Evolutionary conservation across 2,888 invertebrate genomes (phyloP).

Genomic region (Melieria omissa): DNA sequence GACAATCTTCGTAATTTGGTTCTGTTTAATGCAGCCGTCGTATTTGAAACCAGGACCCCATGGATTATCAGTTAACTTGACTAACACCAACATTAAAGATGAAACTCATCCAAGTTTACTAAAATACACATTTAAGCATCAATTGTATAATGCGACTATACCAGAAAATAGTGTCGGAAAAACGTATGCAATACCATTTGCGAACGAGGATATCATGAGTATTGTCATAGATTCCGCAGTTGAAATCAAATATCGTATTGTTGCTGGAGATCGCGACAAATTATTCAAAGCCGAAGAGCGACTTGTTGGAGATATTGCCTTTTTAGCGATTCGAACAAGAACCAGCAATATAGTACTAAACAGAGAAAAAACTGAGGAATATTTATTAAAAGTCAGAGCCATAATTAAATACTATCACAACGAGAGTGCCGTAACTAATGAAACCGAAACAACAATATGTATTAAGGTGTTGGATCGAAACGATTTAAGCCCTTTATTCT

Average conservation of each 20-base stretch:
- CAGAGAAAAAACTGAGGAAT: slow-evolving; percentile 88
- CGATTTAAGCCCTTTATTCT: slow-evolving; percentile 94
- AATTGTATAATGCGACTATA: slow-evolving; percentile 87
- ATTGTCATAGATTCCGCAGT: slow-evolving; percentile 71
- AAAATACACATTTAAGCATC: slow-evolving; percentile 76
- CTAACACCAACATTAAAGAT: slow-evolving; percentile 15
- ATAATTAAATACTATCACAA: slow-evolving; percentile 65
- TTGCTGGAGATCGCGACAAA: slow-evolving; percentile 86
- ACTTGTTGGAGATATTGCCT: slow-evolving; percentile 93
- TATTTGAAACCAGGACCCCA: slow-evolving; percentile 32
- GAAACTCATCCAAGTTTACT: too few relatives aligned
- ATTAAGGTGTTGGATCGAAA: slow-evolving; percentile 85
- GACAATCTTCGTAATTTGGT: slow-evolving; percentile 46
- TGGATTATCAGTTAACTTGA: slow-evolving; percentile 23
- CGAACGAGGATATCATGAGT: slow-evolving; percentile 83
- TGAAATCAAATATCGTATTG: slow-evolving; percentile 86
- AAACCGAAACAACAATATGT: slow-evolving; percentile 78
- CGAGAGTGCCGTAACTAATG: slow-evolving; percentile 62
- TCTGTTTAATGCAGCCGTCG: slow-evolving; percentile 46
- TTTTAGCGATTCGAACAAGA: slow-evolving; percentile 87
- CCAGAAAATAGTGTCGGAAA: slow-evolving; percentile 93
- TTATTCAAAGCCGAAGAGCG: slow-evolving; percentile 94
- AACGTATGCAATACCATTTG: slow-evolving; percentile 79
- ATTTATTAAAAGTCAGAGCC: slow-evolving; percentile 82
- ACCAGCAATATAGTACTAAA: slow-evolving; percentile 91